Conservation (phyloP, 2,888 invertebrate species). For the Nomada ruficornis region DNA sequence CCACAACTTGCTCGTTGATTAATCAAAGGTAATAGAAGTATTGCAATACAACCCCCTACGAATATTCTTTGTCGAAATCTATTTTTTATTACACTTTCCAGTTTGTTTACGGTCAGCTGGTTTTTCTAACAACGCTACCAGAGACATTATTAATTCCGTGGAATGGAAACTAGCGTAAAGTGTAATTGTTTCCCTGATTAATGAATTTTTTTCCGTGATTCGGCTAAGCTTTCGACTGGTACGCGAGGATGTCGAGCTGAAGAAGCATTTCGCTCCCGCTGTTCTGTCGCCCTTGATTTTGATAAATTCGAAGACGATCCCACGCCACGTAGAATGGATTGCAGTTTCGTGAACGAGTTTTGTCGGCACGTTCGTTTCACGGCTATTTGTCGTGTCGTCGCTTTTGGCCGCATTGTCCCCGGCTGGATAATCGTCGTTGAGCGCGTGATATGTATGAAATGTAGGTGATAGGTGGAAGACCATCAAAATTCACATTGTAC, state of each 20-base stretch:
- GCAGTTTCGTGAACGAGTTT: conserved; percentile 3
- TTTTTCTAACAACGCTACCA: conserved; percentile 3
- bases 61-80: too few relatives aligned
- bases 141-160: conserved; percentile 32
- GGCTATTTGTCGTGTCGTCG: conserved; percentile 22
- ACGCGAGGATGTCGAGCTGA: conserved; percentile 11
- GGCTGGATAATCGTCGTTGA: conserved; percentile 21
- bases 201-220: conserved; percentile 42
- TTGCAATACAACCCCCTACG: too few relatives aligned
- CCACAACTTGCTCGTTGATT: too few relatives aligned
- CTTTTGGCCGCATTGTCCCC: conserved; percentile 10
- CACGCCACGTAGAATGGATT: conserved; percentile 38
- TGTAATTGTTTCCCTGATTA: conserved; percentile 46
- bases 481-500: background rate
- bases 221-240: conserved; percentile 4
- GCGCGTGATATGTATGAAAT: conserved; percentile 3
- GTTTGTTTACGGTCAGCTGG: background rate
- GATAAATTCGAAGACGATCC: conserved; percentile 49
- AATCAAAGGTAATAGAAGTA: background rate
- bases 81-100: background rate
- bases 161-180: conserved; percentile 16
- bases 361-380: conserved; percentile 15
- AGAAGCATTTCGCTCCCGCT: conserved; percentile 1
- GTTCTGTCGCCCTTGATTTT: conserved; percentile 41
- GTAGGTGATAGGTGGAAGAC: conserved; percentile 2